Base-by-base conservation (phyloP, 64 coral and sea anemone genomes). In the Dendrophyllia cribrosa region DNA sequence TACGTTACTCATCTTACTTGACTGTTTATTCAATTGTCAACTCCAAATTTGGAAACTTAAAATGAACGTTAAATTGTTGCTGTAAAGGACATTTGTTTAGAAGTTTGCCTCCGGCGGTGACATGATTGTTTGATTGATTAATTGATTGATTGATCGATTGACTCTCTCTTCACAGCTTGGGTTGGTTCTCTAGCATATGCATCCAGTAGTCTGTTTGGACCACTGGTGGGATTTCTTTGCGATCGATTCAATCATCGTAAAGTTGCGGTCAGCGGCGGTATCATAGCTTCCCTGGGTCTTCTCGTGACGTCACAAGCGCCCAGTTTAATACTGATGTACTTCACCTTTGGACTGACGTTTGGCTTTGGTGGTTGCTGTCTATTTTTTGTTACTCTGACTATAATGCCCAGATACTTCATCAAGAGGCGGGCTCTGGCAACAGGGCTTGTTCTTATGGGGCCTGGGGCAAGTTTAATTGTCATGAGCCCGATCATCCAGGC, bases 161-260 rank as follows among this genome's bases (percentile, higher is more conserved):
- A 19, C 17, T 64, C 51, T 72, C 15, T 53, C 84, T 87, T 21
- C 9, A 43, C 49, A 93, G 91, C 91, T 7, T 93, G 91, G 91
- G 72, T 87, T 26, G 91, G 83, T 17, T 93, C 91, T 5, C 83
- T 93, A 73, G 86, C 91, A 5, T 78, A 86, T 8, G 50, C 91
- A 14, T 93, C 52, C 49, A 0, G 14, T 22, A 22, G 75, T 49
- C 59, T 93, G 9, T 64, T 93, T 25, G 83, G 82, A 5, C 91
- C 91, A 19, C 2, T 93, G 8, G 91, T 70, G 5, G 91, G 82
- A n/a, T 43, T 74, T 16, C 69, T 93, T 23, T 93, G 91, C 72
- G 86, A 87, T 23, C 91, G 82, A 11, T 93, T 58, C 72, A 70
- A 72, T 6, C 86, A 74, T 43, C 82, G 91, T 15, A 59, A 7